Base-by-base conservation (phyloP, 2,797 vertebrate genomes). In the Lepilemur septentrionalis region DNA sequence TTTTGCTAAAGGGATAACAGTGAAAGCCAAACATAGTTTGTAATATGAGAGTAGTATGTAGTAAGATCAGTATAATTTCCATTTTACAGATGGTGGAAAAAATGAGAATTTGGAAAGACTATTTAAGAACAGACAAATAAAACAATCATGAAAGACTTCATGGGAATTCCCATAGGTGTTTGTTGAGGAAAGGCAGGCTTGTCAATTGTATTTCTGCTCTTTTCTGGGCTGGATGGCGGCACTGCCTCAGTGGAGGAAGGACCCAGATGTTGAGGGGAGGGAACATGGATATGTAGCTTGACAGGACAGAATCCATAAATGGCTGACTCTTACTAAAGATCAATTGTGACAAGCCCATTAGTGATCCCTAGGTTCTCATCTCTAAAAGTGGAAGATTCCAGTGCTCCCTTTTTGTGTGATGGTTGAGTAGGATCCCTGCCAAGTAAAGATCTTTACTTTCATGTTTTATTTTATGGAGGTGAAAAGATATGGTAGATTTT, bases 391-490 rank as follows among this genome's bases (percentile, higher is more conserved):
- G 57, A 80, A 43, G 38, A 84, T 76, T 69, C 38, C 46, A 38
- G 20, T 46, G 32, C n/a, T 92, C 69, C 9, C 69, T 41, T 69
- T 72, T 86, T 5, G 11, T 76, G n/a, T 70, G 55, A 32, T 35
- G 48, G 8, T 84, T 82, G 67, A 18, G 46, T 35, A 41, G 78
- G 57, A 65, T 76, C 30, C 25, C 28, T 35, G 20, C 30, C 23
- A 73, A 83, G 22, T 90, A 88, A 73, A 75, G 28, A 70, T 43
- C 79, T 91, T 87, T 52, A 32, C 50, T 82, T 28, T n/a, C 8
- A 41, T 92, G 73, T 70, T 91, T 88, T 65, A 32, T 95, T 93
- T 80, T 41, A 55, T 55, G 86, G 38, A 89, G 17, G 69, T 72
- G 48, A 32, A 15, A 46, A 75, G 7, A 46, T 23, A 46, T 52